phyloP scores from a whole-genome alignment of 2,888 invertebrate genomes.

The Mesorhabditis sp. region DNA sequence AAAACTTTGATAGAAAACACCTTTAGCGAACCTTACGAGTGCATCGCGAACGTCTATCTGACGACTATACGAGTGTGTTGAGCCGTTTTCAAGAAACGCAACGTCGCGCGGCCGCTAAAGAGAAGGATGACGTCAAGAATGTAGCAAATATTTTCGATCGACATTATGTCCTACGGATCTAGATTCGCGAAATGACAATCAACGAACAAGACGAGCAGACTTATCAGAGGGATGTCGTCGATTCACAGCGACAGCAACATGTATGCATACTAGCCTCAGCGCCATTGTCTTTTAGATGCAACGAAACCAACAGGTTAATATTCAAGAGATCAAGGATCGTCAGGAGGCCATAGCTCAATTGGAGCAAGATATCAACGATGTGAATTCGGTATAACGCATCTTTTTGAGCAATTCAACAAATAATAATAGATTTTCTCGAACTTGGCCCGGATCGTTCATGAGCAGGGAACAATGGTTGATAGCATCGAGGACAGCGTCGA shows the following conservation, averaged over 20 bases:
- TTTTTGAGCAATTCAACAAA: neutral
- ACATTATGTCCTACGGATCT: neutral
- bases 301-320: conserved; percentile 40
- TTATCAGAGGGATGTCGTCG: conserved; percentile 5
- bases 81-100: conserved; percentile 49
- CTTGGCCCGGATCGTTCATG: conserved; percentile 53
- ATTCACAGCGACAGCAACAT: conserved; percentile 14
- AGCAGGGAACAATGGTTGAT: conserved; percentile 57
- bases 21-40: conserved; percentile 38
- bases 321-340: conserved; percentile 50
- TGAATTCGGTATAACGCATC: conserved; percentile 31
- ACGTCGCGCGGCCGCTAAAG: conserved; percentile 37
- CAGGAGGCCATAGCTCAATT: conserved; percentile 47
- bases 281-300: conserved; percentile 26
- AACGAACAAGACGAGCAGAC: conserved; percentile 14
- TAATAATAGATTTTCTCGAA: conserved; percentile 49
- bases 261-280: neutral
- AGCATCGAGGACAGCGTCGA: conserved; percentile 56
- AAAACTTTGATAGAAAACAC: conserved; percentile 8
- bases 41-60: conserved; percentile 48
- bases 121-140: conserved; percentile 29
- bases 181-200: conserved; percentile 24
- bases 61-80: conserved; percentile 50
- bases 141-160: conserved; percentile 9
- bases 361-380: conserved; percentile 53